Conservation (phyloP, 2,113 vertebrate genomes). For the Sander lucioperca region DNA sequence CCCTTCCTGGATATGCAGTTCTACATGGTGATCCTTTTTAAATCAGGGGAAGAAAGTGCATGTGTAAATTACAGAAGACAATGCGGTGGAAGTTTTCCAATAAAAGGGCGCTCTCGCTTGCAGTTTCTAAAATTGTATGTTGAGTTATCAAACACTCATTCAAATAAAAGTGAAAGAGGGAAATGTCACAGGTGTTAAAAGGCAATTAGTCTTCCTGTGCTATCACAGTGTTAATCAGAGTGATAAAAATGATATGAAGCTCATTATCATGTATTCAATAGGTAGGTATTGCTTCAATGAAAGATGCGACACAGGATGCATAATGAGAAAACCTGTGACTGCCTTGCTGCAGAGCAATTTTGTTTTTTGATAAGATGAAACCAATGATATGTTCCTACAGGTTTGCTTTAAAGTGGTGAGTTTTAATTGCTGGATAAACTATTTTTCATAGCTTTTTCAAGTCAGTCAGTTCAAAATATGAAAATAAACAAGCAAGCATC, state of each 20-base stretch:
- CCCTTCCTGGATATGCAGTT: constrained; percentile 70
- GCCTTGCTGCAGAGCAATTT: constrained; percentile 54
- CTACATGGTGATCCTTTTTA: constrained; percentile 80
- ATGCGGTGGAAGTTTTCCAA: constrained; percentile 66
- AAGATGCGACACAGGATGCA: constrained; percentile 64
- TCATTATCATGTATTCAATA: constrained; percentile 71
- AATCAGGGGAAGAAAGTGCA: constrained; percentile 79
- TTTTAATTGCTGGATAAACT: constrained; percentile 65
- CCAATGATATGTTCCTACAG: constrained; percentile 55
- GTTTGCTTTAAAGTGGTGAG: constrained; percentile 44
- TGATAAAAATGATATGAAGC: constrained; percentile 72
- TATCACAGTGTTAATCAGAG: constrained; percentile 76
- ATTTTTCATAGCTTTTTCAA: constrained; percentile 36
- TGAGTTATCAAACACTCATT: constrained; percentile 65
- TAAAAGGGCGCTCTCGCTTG: constrained; percentile 44
- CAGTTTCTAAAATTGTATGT: constrained; percentile 62
- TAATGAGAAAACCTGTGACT: constrained; percentile 63
- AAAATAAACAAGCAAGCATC: constrained; percentile 70
- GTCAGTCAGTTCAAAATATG: constrained; percentile 59
- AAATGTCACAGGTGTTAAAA: constrained; percentile 83
- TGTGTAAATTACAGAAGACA: constrained; percentile 66
- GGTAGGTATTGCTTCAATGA: constrained; percentile 71
- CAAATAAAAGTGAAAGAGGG: constrained; percentile 65
- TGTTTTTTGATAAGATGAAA: constrained; percentile 72
- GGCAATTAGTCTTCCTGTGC: constrained; percentile 77